These are phyloP conservation scores for Nothura maculosa DNA, from an alignment of 2,797 vertebrate genomes.

Conservation along the genomic window DNA sequence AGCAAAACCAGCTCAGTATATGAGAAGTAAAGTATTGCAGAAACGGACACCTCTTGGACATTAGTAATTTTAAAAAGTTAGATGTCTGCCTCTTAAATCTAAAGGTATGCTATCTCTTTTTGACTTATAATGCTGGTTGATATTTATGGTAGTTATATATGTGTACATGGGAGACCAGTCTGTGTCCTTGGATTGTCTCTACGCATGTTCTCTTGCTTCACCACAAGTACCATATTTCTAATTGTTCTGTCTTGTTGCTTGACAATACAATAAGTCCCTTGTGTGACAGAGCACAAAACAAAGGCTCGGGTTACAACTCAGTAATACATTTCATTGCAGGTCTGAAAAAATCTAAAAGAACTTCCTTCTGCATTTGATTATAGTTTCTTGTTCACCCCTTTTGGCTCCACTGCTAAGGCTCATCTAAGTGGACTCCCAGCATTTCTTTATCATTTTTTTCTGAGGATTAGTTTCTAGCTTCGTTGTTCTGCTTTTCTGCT, in stretches of 20 bases:
- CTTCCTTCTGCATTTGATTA: conserved; percentile 35
- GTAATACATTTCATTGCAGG: conserved; percentile 35
- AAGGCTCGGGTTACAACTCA: conserved; percentile 36
- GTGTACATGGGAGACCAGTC: rapidly evolving
- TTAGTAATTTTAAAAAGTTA: background rate
- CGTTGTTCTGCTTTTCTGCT: background rate
- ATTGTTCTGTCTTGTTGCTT: conserved; percentile 53
- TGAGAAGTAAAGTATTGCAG: conserved; percentile 8
- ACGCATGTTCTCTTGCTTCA: conserved; percentile 13
- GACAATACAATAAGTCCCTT: conserved; percentile 61
- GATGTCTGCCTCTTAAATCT: background rate
- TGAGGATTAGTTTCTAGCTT: conserved; percentile 21
- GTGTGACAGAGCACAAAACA: conserved; percentile 54
- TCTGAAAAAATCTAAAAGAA: conserved; percentile 34
- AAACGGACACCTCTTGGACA: background rate
- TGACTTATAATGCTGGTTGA: background rate
- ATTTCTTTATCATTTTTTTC: conserved; percentile 18
- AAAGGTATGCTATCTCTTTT: background rate
- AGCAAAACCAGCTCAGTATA: background rate
- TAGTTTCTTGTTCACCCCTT: conserved; percentile 33
- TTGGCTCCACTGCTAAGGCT: background rate
- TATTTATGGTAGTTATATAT: background rate
- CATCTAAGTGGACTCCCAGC: conserved; percentile 32
- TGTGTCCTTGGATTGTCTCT: background rate
- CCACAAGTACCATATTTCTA: conserved; percentile 41